Evolutionary conservation across 1,140 invertebrate genomes (phyloP).

Genomic region (Camponotus pennsylvanicus): DNA sequence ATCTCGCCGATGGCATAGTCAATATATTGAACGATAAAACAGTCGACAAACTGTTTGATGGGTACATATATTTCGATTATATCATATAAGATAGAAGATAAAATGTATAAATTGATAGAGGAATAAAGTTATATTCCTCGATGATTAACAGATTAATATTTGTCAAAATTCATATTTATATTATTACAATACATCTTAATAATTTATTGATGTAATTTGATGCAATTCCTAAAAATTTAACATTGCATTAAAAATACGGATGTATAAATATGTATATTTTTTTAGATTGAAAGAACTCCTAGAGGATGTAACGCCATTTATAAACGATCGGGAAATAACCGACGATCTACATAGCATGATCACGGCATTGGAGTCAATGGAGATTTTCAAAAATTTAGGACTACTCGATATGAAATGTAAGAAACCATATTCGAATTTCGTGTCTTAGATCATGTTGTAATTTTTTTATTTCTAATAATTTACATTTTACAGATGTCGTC

Average conservation of each 20-base stretch:
- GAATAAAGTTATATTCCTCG: neutral
- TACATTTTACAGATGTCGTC: conserved; percentile 76
- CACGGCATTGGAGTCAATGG: conserved; percentile 80
- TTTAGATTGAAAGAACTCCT: conserved; percentile 79
- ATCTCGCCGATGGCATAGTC: conserved; percentile 80
- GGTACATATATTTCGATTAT: conserved; percentile 76
- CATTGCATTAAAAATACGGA: neutral
- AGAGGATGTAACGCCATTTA: conserved; percentile 79
- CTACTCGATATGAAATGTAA: conserved; percentile 80
- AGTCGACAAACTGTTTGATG: conserved; percentile 84
- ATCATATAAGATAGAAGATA: neutral
- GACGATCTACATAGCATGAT: conserved; percentile 84
- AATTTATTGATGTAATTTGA: neutral
- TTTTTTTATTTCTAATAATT: conserved; percentile 38
- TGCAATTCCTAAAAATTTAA: neutral
- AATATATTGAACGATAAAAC: conserved; percentile 83
- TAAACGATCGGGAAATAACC: conserved; percentile 75
- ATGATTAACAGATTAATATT: conserved; percentile 33
- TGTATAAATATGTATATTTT: neutral
- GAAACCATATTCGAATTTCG: neutral
- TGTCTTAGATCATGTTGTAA: neutral
- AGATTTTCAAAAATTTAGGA: conserved; percentile 83
- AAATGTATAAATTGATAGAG: neutral
- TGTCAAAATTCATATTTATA: neutral
- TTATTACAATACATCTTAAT: neutral